Conservation (phyloP, 2,113 vertebrate genomes). For the Tachysurus vachellii region DNA sequence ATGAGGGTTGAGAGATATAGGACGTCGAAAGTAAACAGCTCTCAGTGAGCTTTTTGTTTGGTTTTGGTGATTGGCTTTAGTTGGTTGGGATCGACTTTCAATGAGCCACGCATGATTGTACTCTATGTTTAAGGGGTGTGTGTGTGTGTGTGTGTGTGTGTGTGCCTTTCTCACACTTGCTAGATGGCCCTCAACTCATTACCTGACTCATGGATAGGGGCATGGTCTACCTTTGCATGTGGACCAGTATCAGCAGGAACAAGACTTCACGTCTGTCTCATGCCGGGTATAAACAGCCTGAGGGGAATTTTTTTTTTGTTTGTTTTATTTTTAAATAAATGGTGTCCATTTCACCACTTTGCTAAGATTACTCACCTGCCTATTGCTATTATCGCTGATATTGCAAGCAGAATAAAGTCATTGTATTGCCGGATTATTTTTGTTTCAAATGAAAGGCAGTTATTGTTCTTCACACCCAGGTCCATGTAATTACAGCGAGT, state of each 20-base stretch:
- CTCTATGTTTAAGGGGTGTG: background rate
- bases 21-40: slow-evolving; percentile 18
- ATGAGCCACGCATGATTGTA: slow-evolving; percentile 23
- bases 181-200: slow-evolving; percentile 54
- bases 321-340: background rate
- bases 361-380: background rate
- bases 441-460: slow-evolving; percentile 26
- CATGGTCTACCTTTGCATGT: slow-evolving; percentile 43
- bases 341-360: background rate
- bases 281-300: background rate
- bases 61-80: slow-evolving; percentile 6
- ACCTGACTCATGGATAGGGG: slow-evolving; percentile 49
- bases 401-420: slow-evolving; percentile 10
- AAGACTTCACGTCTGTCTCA: background rate
- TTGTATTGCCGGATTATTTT: slow-evolving; percentile 19
- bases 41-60: background rate
- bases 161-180: slow-evolving; percentile 6
- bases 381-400: background rate
- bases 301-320: background rate
- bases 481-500: slow-evolving; percentile 42
- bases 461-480: slow-evolving; percentile 24
- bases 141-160: background rate
- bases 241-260: background rate
- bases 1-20: background rate
- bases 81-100: slow-evolving; percentile 24